Evolutionary conservation across 2,888 invertebrate species (phyloP).

Genomic region (Drosophila kambysellisi): DNA sequence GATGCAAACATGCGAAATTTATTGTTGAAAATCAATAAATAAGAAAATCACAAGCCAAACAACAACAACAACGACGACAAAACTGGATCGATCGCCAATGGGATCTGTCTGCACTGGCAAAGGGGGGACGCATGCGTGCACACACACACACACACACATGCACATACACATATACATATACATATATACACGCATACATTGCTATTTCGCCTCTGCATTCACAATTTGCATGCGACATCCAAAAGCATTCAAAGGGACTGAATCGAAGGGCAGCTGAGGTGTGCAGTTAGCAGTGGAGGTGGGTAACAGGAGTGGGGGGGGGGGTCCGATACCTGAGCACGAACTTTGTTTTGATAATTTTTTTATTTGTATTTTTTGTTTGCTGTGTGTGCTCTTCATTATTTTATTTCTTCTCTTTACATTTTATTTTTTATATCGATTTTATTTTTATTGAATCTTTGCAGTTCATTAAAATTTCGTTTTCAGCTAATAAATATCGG

Average conservation of each 20-base stretch:
- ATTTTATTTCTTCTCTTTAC: constrained; percentile 56
- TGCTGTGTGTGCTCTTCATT: constrained; percentile 47
- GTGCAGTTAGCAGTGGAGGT: not conserved
- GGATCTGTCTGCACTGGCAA: constrained; percentile 8
- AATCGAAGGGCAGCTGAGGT: not conserved
- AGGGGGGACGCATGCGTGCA: constrained; percentile 56
- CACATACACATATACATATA: not conserved
- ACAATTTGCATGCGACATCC: constrained; percentile 56
- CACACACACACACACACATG: not conserved
- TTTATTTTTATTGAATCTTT: constrained; percentile 67
- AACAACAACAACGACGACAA: constrained; percentile 4
- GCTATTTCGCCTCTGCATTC: constrained; percentile 21
- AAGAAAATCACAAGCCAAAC: constrained; percentile 73
- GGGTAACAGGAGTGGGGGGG: not conserved
- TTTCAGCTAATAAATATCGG: constrained; percentile 83
- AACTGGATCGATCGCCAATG: constrained; percentile 65
- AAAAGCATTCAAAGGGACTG: not conserved
- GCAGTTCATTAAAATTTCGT: constrained; percentile 84
- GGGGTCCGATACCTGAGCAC: constrained; percentile 49
- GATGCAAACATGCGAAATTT: constrained; percentile 85
- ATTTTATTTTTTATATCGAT: constrained; percentile 64
- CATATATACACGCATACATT: not conserved
- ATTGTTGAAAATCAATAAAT: constrained; percentile 85
- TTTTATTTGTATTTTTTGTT: constrained; percentile 27
- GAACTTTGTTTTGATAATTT: constrained; percentile 64